These are phyloP conservation scores for Suillia variegata DNA, from an alignment of 2,888 invertebrate genomes.

Conservation along the genomic window DNA sequence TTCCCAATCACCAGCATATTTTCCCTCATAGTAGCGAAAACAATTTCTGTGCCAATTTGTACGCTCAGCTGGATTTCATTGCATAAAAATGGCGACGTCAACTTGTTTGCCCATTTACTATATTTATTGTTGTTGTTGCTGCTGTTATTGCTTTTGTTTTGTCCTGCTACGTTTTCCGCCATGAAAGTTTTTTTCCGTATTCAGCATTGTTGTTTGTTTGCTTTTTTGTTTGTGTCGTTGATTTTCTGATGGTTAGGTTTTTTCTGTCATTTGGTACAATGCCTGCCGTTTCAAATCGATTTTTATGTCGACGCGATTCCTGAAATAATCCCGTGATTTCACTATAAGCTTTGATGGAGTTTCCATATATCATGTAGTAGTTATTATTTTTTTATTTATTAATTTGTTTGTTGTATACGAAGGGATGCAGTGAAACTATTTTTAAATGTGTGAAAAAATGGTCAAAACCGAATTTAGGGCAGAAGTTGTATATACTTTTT, in stretches of 20 bases:
- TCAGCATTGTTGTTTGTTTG: background rate
- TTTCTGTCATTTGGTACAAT: background rate
- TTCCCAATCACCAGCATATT: too few species aligned
- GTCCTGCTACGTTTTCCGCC: constrained; percentile 2
- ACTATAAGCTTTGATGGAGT: constrained; percentile 12
- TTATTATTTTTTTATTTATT: too few species aligned
- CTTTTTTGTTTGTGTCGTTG: background rate
- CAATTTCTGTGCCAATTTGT: constrained; percentile 19
- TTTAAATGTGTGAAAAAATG: too few species aligned
- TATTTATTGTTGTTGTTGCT: constrained; percentile 19
- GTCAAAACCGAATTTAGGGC: too few species aligned
- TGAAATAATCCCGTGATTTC: constrained; percentile 16
- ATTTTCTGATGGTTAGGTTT: background rate
- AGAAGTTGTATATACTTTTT: too few species aligned
- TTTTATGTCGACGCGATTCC: constrained; percentile 20
- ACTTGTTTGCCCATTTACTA: constrained; percentile 21
- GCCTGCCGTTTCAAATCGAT: constrained; percentile 14
- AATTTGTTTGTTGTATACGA: too few species aligned
- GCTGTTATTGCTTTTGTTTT: background rate
- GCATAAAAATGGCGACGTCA: constrained; percentile 19
- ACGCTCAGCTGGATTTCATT: constrained; percentile 19
- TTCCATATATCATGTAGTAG: constrained; percentile 5
- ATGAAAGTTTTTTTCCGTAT: background rate
- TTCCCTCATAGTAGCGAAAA: too few species aligned
- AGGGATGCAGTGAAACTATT: too few species aligned